Evolutionary conservation across 2,888 invertebrate species (phyloP).

Genomic region (Linnaemya tessellans): DNA sequence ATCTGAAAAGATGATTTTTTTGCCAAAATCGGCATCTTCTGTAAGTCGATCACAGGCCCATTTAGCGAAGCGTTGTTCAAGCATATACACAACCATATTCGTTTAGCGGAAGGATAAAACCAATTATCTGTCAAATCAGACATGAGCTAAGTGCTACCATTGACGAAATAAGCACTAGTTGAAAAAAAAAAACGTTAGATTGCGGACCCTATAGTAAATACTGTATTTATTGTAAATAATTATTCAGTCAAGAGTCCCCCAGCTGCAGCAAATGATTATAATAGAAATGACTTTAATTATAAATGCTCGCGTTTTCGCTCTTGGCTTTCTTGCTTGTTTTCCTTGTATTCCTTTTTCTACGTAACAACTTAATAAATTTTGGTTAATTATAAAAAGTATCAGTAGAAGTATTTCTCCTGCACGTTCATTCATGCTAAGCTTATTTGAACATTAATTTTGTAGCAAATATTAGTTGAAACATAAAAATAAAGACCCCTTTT

Average conservation of each 20-base stretch:
- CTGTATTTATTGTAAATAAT: not conserved
- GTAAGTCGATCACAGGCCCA: too few relatives aligned
- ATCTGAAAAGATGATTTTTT: too few relatives aligned
- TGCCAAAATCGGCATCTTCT: too few relatives aligned
- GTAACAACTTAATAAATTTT: constrained; percentile 25
- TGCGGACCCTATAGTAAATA: too few relatives aligned
- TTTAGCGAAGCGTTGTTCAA: too few relatives aligned
- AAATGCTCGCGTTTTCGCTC: not conserved
- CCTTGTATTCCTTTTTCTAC: not conserved
- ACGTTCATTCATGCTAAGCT: constrained; percentile 59
- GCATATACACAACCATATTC: too few relatives aligned
- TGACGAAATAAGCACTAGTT: too few relatives aligned
- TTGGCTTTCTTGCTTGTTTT: not conserved
- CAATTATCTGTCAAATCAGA: too few relatives aligned
- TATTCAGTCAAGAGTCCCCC: not conserved
- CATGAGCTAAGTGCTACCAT: too few relatives aligned
- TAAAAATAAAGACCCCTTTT: constrained; percentile 37
- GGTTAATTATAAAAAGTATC: constrained; percentile 41
- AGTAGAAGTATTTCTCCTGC: not conserved
- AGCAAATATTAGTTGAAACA: constrained; percentile 54
- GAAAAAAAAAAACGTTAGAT: too few relatives aligned
- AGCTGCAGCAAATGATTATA: not conserved
- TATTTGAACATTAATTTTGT: constrained; percentile 60
- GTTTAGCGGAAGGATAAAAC: too few relatives aligned
- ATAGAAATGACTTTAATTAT: not conserved